Percentiles rank a stretch among this genome's conserved stretches.
phyloP scores from a whole-genome alignment of 2,113 vertebrate species.

The Rhodinocichla rosea region DNA sequence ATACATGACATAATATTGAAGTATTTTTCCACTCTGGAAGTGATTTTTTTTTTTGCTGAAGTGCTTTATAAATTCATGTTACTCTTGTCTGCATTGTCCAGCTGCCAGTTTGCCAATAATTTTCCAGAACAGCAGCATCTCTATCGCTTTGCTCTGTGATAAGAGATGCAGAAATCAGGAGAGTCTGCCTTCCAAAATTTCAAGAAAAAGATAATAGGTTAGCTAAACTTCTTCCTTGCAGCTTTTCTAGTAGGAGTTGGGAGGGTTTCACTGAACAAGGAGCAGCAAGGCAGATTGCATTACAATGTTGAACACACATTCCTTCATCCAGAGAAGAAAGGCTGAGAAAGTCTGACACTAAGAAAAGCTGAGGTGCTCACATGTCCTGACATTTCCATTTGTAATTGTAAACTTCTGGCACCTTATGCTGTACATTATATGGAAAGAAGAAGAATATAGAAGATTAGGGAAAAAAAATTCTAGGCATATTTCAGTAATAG shows the following conservation, averaged over 20 bases:
- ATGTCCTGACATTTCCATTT: neutral
- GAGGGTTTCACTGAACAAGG: neutral
- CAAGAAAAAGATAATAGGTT: neutral
- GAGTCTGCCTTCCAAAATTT: neutral
- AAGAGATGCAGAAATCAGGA: neutral
- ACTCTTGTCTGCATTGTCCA: neutral
- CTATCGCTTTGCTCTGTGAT: neutral
- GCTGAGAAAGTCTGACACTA: neutral
- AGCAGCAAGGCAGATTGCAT: neutral
- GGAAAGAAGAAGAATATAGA: neutral
- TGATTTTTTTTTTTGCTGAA: neutral
- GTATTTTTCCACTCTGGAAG: neutral
- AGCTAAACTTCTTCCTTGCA: neutral
- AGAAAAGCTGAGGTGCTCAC: neutral
- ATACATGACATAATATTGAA: neutral
- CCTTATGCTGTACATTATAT: neutral
- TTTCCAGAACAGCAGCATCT: neutral
- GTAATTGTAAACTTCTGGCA: neutral
- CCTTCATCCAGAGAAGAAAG: neutral
- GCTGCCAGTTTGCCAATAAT: neutral
- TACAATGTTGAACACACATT: neutral
- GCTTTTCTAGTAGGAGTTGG: neutral
- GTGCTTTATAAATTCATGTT: neutral
- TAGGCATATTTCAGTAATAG: neutral
- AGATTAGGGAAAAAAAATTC: neutral